Evolutionary conservation across 2,113 vertebrate genomes (phyloP).

Genomic region (Mohoua ochrocephala): DNA sequence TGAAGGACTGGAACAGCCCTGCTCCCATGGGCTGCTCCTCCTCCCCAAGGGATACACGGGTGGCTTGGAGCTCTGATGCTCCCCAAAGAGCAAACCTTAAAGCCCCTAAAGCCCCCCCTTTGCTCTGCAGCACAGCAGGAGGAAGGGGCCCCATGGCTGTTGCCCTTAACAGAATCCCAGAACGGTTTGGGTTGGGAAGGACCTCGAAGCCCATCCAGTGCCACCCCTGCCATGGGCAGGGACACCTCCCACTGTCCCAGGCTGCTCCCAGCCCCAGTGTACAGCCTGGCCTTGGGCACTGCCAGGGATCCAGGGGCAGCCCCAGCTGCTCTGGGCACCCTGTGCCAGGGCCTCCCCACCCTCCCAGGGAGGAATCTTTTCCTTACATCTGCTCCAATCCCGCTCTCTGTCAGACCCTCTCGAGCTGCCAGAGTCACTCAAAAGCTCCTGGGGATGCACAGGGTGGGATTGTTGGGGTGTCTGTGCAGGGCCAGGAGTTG

Average conservation of each 20-base stretch:
- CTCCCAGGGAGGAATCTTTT: not conserved
- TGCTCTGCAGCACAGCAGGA: not conserved
- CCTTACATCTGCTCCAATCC: not conserved
- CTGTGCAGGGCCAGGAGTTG: not conserved
- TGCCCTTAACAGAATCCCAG: not conserved
- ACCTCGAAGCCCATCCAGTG: fast-evolving
- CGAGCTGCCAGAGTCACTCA: not conserved
- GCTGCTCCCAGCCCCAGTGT: not conserved
- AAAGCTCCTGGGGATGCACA: not conserved
- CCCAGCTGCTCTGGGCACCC: not conserved
- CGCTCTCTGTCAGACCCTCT: not conserved
- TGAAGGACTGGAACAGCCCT: not conserved
- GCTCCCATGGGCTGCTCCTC: not conserved
- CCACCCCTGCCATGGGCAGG: too few relatives aligned
- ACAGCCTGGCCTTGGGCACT: not conserved
- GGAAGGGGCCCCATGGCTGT: fast-evolving
- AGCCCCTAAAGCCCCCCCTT: not conserved
- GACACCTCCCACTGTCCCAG: too few relatives aligned
- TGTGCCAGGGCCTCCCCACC: not conserved
- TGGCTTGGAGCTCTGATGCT: not conserved
- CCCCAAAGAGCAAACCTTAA: not conserved
- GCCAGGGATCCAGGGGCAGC: not conserved
- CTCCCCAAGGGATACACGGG: fast-evolving
- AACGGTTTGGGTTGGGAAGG: not conserved
- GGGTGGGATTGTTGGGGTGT: not conserved